A percentile compares a stretch with the other conserved stretches of the same genome.
Evolutionary conservation across 2,888 invertebrate genomes (phyloP).

Genomic region (Argyra leucocephala): DNA sequence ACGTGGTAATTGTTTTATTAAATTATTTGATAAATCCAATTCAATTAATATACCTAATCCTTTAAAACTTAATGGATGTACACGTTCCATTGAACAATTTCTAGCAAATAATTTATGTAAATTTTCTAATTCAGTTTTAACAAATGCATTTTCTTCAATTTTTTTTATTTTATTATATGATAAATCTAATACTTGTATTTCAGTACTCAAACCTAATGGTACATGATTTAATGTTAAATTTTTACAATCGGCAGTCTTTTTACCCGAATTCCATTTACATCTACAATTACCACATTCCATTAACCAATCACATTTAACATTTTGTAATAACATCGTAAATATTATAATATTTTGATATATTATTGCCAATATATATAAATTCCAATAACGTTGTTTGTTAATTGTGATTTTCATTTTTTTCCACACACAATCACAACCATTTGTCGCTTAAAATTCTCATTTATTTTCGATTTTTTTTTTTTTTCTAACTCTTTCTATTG

Average conservation of each 20-base stretch:
- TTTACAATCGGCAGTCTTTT: constrained; percentile 71
- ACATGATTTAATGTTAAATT: constrained; percentile 56
- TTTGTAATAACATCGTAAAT: constrained; percentile 22
- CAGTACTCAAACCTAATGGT: constrained; percentile 61
- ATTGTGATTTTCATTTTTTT: too few relatives aligned
- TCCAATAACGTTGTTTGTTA: constrained; percentile 20
- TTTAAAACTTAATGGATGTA: constrained; percentile 63
- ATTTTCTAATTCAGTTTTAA: constrained; percentile 59
- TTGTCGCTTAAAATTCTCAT: too few relatives aligned
- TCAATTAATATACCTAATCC: constrained; percentile 70
- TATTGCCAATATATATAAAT: constrained; percentile 20
- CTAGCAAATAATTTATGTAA: constrained; percentile 68
- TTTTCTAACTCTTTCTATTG: too few relatives aligned
- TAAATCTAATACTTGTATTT: too few relatives aligned
- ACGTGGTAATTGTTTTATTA: constrained; percentile 52
- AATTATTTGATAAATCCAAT: constrained; percentile 67
- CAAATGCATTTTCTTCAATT: constrained; percentile 58
- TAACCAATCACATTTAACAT: constrained; percentile 35
- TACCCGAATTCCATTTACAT: constrained; percentile 77
- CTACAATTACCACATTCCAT: constrained; percentile 50
- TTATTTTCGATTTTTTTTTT: too few relatives aligned
- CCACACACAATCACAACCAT: too few relatives aligned
- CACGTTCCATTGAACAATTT: constrained; percentile 59
- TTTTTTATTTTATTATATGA: constrained; percentile 57
- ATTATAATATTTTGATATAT: constrained; percentile 17